Percentiles rank a stretch among this genome's conserved stretches.
These are phyloP conservation scores for Hiodon tergisus DNA, from an alignment of 2,113 vertebrate species.

Conservation along the genomic window DNA sequence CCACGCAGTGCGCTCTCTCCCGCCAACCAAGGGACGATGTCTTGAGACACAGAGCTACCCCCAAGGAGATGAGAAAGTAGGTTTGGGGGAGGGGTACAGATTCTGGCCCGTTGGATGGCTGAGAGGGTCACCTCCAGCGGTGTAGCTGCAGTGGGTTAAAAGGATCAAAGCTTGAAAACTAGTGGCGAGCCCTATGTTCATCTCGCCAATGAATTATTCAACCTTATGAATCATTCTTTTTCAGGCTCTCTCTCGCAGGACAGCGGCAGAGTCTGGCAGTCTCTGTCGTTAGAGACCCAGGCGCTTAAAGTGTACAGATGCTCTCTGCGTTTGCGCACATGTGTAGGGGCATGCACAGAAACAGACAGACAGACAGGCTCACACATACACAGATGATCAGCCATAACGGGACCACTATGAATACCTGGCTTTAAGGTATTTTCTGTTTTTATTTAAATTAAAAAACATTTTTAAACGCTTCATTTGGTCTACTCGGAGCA, in stretches of 20 bases:
- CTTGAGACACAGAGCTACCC: too few species aligned
- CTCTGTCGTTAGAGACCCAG: slow-evolving; percentile 5
- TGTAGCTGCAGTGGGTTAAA: slow-evolving; percentile 29
- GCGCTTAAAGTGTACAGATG: slow-evolving; percentile 7
- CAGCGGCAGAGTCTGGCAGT: slow-evolving; percentile 37
- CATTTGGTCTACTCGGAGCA: too few species aligned
- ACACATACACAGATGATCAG: background rate
- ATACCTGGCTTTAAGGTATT: too few species aligned
- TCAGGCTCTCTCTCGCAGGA: slow-evolving; percentile 53
- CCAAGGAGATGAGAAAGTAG: background rate
- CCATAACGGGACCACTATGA: too few species aligned
- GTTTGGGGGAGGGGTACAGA: background rate
- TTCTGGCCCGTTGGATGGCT: too few species aligned
- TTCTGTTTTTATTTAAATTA: too few species aligned
- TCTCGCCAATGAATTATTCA: slow-evolving; percentile 64
- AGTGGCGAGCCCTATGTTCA: slow-evolving; percentile 55
- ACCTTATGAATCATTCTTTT: slow-evolving; percentile 66
- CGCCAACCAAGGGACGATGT: too few species aligned
- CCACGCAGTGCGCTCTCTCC: too few species aligned
- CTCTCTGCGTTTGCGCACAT: too few species aligned
- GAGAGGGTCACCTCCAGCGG: slow-evolving; percentile 21
- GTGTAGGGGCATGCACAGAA: slow-evolving; percentile 13
- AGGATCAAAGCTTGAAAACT: slow-evolving; percentile 49
- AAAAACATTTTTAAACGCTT: background rate
- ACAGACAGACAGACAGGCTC: slow-evolving; percentile 16